Evolutionary conservation across 2,113 vertebrate species (phyloP), one percentile per base, ranked within the genome.

Genomic region (Brachyhypopomus occidentalis): DNA sequence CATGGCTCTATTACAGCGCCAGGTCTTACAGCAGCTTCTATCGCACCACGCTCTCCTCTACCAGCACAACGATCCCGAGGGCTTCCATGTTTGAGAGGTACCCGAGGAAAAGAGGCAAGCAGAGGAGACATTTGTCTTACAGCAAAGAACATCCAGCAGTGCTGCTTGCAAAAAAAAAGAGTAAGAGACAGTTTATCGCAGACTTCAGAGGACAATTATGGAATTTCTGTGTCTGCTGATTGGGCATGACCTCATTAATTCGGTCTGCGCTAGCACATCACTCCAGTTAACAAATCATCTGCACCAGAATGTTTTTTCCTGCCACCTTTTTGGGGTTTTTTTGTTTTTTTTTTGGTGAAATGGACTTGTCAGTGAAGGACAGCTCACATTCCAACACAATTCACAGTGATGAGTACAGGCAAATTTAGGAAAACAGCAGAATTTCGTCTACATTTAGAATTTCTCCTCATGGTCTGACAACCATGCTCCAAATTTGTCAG

Each of bases 181-280:
- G 56, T 36, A 67, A 19, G 5, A 64, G 56, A 16, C 64, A 67
- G 16, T 36, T 36, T 36, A 17, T 67, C 34, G 64, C 4, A 70
- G n/a, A 34, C n/a, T 63, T 17, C 45, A 66, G 45, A 74, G 64
- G 23, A 59, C 58, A 55, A 79, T 8, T 79, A 22, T 45, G 34
- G 72, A 41, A 73, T 56, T 34, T 66, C 55, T 19, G 30, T 78
- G 48, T 36, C 71, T 48, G 56, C 59, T 17, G 59, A 30, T 72
- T 62, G 9, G 72, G 36, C 23, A 27, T 79, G 78, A 72, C 67
- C 69, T 62, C 56, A 36, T 79, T 79, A 34, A 72, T 36, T 59
- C 12, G 23, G 45, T 71, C 77, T 48, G 23, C 60, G 67, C 58
- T 76, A 38, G 74, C 25, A 38, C 36, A 76, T 45, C 36, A 45